These are phyloP conservation scores for Cercopithecus mona DNA, from an alignment of 2,113 vertebrate genomes.

Conservation along the genomic window DNA sequence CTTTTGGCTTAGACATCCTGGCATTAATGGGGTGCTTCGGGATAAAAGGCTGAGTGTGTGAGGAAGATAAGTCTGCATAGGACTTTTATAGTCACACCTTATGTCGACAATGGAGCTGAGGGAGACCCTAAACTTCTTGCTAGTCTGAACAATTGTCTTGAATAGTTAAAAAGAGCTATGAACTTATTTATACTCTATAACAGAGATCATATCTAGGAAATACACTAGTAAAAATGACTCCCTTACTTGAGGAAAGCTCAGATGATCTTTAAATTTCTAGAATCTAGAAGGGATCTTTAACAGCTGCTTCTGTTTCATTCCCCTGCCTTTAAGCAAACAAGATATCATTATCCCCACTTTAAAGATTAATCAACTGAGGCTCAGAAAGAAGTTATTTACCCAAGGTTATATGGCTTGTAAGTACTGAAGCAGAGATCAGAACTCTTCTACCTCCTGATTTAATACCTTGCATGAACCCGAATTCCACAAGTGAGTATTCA, in stretches of 20 bases:
- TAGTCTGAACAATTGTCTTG: background rate
- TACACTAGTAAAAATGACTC: background rate
- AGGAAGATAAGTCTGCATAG: background rate
- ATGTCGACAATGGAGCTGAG: background rate
- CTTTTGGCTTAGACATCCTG: background rate
- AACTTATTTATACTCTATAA: background rate
- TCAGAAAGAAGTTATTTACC: constrained; percentile 5
- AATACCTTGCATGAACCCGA: background rate
- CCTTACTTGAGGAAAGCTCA: background rate
- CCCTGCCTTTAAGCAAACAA: constrained; percentile 25
- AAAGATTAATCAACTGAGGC: constrained; percentile 6
- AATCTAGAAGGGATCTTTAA: background rate
- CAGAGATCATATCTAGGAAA: background rate
- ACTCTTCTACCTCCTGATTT: background rate
- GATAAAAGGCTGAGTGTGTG: background rate
- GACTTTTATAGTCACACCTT: background rate
- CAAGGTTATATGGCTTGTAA: background rate
- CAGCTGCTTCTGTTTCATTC: constrained; percentile 7
- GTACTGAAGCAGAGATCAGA: constrained; percentile 14
- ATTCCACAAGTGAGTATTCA: constrained; percentile 26
- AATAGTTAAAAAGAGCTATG: background rate
- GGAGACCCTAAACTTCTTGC: background rate
- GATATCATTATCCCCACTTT: constrained; percentile 45
- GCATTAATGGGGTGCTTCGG: background rate
- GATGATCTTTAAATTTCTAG: constrained; percentile 21